Conservation (phyloP, 2,113 vertebrate genomes). For the Urocitellus parryii region DNA sequence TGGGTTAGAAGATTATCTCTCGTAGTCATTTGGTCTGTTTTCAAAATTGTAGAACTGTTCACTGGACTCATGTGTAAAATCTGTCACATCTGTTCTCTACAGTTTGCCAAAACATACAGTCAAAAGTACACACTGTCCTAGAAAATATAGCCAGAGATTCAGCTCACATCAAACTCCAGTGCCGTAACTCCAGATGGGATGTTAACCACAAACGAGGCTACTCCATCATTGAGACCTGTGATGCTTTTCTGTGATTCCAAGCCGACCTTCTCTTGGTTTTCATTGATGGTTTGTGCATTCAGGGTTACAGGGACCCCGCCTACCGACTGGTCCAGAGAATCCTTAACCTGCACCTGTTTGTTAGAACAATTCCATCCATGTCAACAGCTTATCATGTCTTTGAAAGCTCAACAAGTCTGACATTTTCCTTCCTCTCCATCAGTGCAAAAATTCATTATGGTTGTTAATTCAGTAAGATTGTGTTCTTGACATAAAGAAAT, state of each 20-base stretch:
- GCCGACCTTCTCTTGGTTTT: background rate
- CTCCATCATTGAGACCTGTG: slow-evolving; percentile 84
- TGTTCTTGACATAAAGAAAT: slow-evolving; percentile 2
- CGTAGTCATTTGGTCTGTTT: background rate
- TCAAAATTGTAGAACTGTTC: slow-evolving; percentile 22
- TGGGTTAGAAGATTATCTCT: slow-evolving; percentile 45
- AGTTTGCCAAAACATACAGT: slow-evolving; percentile 66
- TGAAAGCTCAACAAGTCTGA: slow-evolving; percentile 48
- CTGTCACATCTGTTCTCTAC: background rate
- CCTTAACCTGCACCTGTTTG: slow-evolving; percentile 93
- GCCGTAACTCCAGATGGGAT: slow-evolving; percentile 77
- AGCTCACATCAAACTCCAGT: slow-evolving; percentile 89
- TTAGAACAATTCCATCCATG: slow-evolving; percentile 35
- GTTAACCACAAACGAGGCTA: slow-evolving; percentile 90
- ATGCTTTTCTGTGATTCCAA: slow-evolving; percentile 56
- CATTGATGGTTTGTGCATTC: slow-evolving; percentile 65
- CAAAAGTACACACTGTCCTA: slow-evolving; percentile 56
- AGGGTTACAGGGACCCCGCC: slow-evolving; percentile 84
- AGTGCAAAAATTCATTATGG: slow-evolving; percentile 23
- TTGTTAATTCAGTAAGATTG: slow-evolving; percentile 5
- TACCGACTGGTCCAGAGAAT: slow-evolving; percentile 86
- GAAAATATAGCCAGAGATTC: slow-evolving; percentile 65
- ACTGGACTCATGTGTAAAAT: slow-evolving; percentile 38
- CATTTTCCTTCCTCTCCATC: background rate
- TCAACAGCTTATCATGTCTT: slow-evolving; percentile 22